A percentile compares a stretch with the other conserved stretches of the same genome.
Conservation (phyloP, 2,113 vertebrate species). For the Daboia siamensis region DNA sequence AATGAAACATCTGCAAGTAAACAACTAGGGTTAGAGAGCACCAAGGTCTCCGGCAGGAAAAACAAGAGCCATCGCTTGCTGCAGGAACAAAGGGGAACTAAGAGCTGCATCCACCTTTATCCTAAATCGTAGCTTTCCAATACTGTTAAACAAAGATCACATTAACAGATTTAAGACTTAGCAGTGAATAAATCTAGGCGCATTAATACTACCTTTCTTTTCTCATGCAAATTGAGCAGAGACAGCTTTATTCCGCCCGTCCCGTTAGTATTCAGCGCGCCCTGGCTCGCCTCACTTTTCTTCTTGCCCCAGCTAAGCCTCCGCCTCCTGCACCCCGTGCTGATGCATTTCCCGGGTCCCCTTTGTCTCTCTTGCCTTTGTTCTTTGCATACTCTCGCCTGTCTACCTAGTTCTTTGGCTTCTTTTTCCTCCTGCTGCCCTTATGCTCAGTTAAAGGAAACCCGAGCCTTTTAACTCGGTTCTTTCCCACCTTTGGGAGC, state of each 20-base stretch:
- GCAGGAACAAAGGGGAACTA: conserved; percentile 53
- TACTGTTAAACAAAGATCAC: conserved; percentile 26
- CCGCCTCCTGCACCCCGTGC: conserved; percentile 14
- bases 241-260: conserved; percentile 33
- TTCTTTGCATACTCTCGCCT: conserved; percentile 38
- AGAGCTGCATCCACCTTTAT: conserved; percentile 15
- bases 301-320: conserved; percentile 16
- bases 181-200: conserved; percentile 40
- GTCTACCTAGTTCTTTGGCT: conserved; percentile 43
- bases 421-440: conserved; percentile 29
- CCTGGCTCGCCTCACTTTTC: conserved; percentile 38
- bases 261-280: conserved; percentile 23
- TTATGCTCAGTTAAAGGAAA: not conserved
- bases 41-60: not conserved
- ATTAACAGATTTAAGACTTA: not conserved
- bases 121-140: conserved; percentile 33
- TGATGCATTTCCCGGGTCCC: not conserved
- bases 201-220: conserved; percentile 27
- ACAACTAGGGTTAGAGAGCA: not conserved
- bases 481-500: conserved; percentile 39
- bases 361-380: conserved; percentile 41
- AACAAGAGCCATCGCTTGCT: conserved; percentile 37
- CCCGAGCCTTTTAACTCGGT: not conserved
- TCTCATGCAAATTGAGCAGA: conserved; percentile 27
- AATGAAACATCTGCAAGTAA: not conserved